These are phyloP conservation scores for Nephrotoma appendiculata DNA, from an alignment of 2,888 invertebrate species.

Conservation along the genomic window DNA sequence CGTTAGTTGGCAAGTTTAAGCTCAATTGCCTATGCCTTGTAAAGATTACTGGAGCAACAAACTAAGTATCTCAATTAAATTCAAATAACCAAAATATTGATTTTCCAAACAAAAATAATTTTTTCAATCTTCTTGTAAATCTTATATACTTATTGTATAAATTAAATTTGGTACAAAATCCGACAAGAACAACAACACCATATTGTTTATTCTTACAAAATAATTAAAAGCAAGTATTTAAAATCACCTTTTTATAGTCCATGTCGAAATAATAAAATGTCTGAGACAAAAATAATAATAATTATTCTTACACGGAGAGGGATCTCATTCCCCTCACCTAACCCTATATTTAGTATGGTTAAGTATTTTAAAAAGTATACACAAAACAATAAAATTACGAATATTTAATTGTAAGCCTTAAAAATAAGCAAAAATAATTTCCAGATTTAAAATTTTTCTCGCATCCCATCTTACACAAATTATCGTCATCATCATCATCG, in stretches of 20 bases:
- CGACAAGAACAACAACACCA: neutral
- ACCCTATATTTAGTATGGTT: neutral
- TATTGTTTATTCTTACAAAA: neutral
- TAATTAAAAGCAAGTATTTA: neutral
- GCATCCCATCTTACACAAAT: neutral
- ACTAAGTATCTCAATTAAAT: no score
- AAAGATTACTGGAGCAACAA: no score
- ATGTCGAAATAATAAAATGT: neutral
- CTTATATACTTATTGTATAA: no score
- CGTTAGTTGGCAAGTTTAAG: no score
- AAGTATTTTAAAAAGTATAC: neutral
- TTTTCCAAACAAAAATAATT: no score
- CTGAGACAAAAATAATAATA: neutral
- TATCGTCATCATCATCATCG: neutral
- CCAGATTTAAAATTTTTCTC: neutral
- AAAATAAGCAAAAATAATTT: neutral
- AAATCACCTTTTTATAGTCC: neutral
- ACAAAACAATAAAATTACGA: neutral
- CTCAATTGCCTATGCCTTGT: no score
- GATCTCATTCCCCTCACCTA: neutral
- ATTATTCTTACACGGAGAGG: neutral
- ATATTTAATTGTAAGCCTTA: neutral
- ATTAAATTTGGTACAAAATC: no score
- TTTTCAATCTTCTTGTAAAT: no score
- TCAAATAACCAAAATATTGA: no score